Conservation (phyloP, 2,888 invertebrate genomes). For the Hoplodrina blanda region DNA sequence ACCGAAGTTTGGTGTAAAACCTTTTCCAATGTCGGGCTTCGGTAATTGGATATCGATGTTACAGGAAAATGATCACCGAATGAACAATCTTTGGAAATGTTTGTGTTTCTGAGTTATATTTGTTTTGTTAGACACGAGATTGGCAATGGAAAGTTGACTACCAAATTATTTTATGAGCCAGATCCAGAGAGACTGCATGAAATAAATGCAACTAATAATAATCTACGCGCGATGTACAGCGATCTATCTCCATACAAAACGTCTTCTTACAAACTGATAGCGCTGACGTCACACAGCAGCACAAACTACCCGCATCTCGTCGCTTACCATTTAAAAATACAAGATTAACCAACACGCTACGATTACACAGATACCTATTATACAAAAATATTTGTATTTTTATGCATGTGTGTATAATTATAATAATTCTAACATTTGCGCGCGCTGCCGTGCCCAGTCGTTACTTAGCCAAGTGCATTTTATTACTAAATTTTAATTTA, state of each 20-base stretch:
- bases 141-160: not conserved
- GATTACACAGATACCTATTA: slow-evolving; percentile 88
- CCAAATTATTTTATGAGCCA: not conserved
- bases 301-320: slow-evolving; percentile 39
- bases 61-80: slow-evolving; percentile 19
- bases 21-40: slow-evolving; percentile 29
- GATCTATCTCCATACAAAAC: not conserved
- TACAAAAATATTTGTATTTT: slow-evolving; percentile 89
- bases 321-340: slow-evolving; percentile 78
- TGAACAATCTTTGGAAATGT: not conserved
- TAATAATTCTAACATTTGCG: slow-evolving; percentile 80
- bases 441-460: slow-evolving; percentile 81
- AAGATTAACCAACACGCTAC: slow-evolving; percentile 86
- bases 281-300: slow-evolving; percentile 24
- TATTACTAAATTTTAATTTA: slow-evolving; percentile 33
- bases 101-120: not conserved
- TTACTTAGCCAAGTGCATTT: slow-evolving; percentile 60
- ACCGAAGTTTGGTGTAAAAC: slow-evolving; percentile 43
- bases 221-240: not conserved
- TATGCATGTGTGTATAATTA: slow-evolving; percentile 87
- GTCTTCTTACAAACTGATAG: not conserved
- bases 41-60: slow-evolving; percentile 43
- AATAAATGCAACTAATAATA: no score
- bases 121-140: not conserved
- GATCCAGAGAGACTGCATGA: no score